Evolutionary conservation across 2,797 vertebrate species (phyloP), one percentile per base, ranked within the genome.

Genomic region (Pseudocheirus occidentalis): DNA sequence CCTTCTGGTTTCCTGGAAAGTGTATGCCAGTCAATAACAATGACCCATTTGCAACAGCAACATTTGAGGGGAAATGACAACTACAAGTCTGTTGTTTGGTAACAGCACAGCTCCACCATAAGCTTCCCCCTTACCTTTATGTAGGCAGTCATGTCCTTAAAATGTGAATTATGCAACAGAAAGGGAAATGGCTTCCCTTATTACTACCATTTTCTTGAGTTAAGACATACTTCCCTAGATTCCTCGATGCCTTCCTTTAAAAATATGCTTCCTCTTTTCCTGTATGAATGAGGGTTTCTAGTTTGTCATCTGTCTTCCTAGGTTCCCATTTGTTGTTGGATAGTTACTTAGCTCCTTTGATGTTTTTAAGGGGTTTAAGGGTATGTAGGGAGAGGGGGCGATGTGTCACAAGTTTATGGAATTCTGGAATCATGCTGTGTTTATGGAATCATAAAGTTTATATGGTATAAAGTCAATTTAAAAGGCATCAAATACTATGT

Each of bases 211-310:
- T 34, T 58, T 34, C 55, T 24, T 27, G n/a, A 54, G 54, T 34
- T 3, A n/a, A 95, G 24, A 50, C 4, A 90, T 58, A 21, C 3
- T 16, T 62, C 4, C 11, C 29, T 34, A 4, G 14, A 92, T 59
- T 95, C 46, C 73, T 46, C 40, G 66, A 40, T 73, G n/a, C n/a
- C n/a, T 93, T 91, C 27, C 12, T 62, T 93, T 90, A 81, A 54
- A 34, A 52, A 66, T 62, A 66, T 18, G 34, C 6, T 66, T 66
- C 34, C 34, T 81, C 27, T 81, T 73, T 81, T 46, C 66, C n/a
- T 46, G 6, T 21, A 46, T 21, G 18, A 40, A 81, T 46, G 40
- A 7, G 27, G 40, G 40, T 50, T 87, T 50, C 73, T 46, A 27
- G 9, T 87, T 50, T 46, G 40, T 27, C 40, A 87, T 87, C 21